Conservation (phyloP, 1,140 invertebrate species). For the Capitella teleta region DNA sequence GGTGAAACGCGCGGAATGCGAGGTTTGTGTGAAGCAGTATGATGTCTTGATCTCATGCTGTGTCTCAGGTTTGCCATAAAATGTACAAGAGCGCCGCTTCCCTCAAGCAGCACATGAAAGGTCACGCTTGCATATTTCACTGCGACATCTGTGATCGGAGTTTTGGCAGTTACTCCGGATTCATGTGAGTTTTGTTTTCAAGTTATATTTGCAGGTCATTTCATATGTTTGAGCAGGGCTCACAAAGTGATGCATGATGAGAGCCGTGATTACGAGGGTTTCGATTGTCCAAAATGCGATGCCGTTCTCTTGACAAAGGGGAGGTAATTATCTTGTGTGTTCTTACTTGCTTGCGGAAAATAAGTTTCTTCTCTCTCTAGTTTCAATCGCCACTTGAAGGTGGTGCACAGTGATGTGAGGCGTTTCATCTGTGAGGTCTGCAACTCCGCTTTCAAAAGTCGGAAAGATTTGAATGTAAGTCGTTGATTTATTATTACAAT, state of each 20-base stretch:
- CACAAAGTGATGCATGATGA: conserved; percentile 13
- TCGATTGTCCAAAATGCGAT: conserved; percentile 6
- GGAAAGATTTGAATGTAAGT: conserved; percentile 11
- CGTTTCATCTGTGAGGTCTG: conserved; percentile 7
- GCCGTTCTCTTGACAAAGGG: conserved; percentile 8
- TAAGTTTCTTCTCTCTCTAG: background rate
- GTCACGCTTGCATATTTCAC: conserved; percentile 6
- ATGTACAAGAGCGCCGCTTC: conserved; percentile 5
- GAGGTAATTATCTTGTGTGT: background rate
- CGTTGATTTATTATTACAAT: too few relatives aligned
- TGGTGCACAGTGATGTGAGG: conserved; percentile 4
- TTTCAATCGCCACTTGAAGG: conserved; percentile 1
- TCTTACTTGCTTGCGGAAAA: background rate
- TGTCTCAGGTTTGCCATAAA: conserved; percentile 7
- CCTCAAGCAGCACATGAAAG: conserved; percentile 10
- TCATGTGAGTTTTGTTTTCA: conserved; percentile 12
- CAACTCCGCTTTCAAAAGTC: conserved; percentile 9
- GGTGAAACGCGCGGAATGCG: background rate
- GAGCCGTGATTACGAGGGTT: conserved; percentile 10
- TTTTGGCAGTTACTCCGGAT: conserved; percentile 14
- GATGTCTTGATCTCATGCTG: background rate
- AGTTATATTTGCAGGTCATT: background rate
- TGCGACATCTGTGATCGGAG: conserved; percentile 12
- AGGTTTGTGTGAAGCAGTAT: background rate
- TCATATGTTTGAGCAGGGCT: conserved; percentile 8